phyloP scores from a whole-genome alignment of 92 coral and sea anemone species.

The Bergia puertoricense region DNA sequence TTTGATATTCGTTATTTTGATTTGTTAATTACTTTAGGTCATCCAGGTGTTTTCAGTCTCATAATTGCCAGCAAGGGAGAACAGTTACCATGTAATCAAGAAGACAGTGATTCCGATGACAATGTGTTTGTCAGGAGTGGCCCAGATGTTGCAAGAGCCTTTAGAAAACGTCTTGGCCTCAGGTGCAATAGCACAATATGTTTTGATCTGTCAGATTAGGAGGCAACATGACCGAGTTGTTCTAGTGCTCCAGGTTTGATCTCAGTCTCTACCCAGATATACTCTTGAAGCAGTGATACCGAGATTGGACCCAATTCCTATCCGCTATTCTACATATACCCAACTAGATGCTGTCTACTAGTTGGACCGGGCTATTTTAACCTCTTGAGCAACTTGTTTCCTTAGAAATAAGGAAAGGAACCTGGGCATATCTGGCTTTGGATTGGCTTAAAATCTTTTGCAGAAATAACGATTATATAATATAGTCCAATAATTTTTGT shows the following conservation, averaged over 20 bases:
- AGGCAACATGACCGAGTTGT: neutral
- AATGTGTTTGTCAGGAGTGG: conserved; percentile 40
- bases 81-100: neutral
- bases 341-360: no score
- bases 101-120: neutral
- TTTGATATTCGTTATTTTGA: neutral
- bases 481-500: neutral
- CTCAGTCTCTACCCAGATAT: no score
- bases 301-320: no score
- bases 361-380: no score
- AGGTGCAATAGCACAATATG: neutral
- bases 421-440: no score
- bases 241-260: neutral
- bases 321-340: no score
- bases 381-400: no score
- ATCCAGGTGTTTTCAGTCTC: conserved; percentile 39
- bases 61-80: conserved; percentile 37
- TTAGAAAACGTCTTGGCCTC: conserved; percentile 20
- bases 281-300: no score
- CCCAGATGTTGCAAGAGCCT: conserved; percentile 15
- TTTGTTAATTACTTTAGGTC: neutral
- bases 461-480: neutral
- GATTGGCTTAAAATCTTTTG: no score
- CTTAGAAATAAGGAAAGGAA: no score
- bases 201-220: neutral